phyloP scores from a whole-genome alignment of 2,888 invertebrate genomes.

The Papilio gigon region DNA sequence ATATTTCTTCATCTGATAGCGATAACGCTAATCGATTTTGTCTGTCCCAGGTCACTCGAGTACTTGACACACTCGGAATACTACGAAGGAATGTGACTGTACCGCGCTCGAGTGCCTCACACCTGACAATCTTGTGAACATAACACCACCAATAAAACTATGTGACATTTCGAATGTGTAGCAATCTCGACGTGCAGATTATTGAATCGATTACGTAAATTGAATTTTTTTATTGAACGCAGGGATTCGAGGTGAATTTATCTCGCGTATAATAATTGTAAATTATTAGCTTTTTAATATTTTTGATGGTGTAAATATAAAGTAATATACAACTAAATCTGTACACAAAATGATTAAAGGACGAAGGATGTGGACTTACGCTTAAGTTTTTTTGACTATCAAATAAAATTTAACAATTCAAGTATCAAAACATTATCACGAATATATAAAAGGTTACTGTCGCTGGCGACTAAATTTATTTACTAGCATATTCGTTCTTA shows the following conservation, averaged over 20 bases:
- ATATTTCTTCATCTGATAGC: no score
- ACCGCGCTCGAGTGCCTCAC: constrained; percentile 22
- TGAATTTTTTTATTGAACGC: neutral
- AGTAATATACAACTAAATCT: neutral
- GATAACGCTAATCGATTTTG: no score
- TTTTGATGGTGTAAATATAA: neutral
- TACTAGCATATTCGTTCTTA: no score
- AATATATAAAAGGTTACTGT: no score
- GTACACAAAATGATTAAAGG: constrained; percentile 1
- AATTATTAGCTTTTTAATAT: neutral
- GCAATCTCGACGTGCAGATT: constrained; percentile 9
- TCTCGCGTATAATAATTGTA: neutral
- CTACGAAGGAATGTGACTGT: neutral
- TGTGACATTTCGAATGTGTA: constrained; percentile 22
- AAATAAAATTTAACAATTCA: no score
- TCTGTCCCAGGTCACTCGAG: constrained; percentile 41
- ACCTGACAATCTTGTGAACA: constrained; percentile 33
- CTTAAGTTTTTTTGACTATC: no score
- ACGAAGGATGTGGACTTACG: no score
- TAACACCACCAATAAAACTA: constrained; percentile 36
- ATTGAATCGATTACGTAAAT: constrained; percentile 10
- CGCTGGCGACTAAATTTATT: no score
- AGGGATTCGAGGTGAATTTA: neutral
- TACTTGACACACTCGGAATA: neutral
- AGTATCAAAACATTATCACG: no score